Evolutionary conservation across 2,888 invertebrate genomes (phyloP).

Genomic region (Nomada fabriciana): DNA sequence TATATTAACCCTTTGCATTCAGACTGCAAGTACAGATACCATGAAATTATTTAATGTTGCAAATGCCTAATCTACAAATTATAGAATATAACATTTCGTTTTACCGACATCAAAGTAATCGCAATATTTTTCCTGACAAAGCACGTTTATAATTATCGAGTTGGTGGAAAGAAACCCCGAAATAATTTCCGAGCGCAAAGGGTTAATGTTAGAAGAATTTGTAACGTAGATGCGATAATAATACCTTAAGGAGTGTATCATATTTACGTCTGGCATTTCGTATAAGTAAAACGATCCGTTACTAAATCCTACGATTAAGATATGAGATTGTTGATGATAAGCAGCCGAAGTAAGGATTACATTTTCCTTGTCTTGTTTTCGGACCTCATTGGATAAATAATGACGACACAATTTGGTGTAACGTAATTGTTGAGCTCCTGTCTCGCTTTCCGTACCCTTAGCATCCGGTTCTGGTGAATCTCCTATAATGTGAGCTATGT

Average conservation of each 20-base stretch:
- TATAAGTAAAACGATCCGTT: slow-evolving; percentile 97
- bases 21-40: too few species aligned
- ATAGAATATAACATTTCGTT: too few species aligned
- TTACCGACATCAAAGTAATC: too few species aligned
- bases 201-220: not conserved
- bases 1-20: not conserved
- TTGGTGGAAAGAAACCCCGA: too few species aligned
- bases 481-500: slow-evolving; percentile 20
- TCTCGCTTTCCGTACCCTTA: slow-evolving; percentile 68
- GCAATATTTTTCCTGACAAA: too few species aligned
- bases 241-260: slow-evolving; percentile 92
- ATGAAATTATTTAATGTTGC: too few species aligned
- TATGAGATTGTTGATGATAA: slow-evolving; percentile 91
- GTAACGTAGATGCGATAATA: not conserved
- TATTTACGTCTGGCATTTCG: slow-evolving; percentile 96
- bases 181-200: too few species aligned
- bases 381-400: slow-evolving; percentile 90
- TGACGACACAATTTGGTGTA: slow-evolving; percentile 91
- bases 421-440: slow-evolving; percentile 82
- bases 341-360: slow-evolving; percentile 91
- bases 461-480: slow-evolving; percentile 4
- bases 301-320: slow-evolving; percentile 95
- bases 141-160: too few species aligned
- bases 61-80: too few species aligned
- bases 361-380: slow-evolving; percentile 87